phyloP scores from a whole-genome alignment of 1,140 invertebrate genomes.

The Pseudomyrmex concolor region DNA sequence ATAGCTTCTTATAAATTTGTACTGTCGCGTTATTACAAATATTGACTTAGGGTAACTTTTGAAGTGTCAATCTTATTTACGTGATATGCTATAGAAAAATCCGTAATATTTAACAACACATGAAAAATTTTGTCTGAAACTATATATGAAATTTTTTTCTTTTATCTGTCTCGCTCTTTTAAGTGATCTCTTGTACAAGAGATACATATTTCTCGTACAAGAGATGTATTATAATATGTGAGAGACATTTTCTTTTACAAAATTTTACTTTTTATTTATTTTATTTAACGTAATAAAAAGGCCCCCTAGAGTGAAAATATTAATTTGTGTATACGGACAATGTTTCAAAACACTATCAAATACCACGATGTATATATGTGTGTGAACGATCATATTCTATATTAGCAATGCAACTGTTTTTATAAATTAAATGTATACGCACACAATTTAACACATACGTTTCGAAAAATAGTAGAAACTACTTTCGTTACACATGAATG shows the following conservation, averaged over 20 bases:
- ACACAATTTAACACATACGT: constrained; percentile 10
- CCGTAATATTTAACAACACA: not conserved
- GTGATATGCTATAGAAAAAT: constrained; percentile 22
- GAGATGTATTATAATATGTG: not conserved
- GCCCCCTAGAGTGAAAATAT: constrained; percentile 31
- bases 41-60: constrained; percentile 68
- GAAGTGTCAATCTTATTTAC: constrained; percentile 50
- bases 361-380: not conserved
- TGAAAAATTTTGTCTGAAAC: not conserved
- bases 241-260: not conserved
- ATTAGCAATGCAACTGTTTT: constrained; percentile 3
- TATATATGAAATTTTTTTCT: not conserved
- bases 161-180: not conserved
- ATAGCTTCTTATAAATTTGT: constrained; percentile 69
- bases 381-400: not conserved
- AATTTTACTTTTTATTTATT: not conserved
- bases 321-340: constrained; percentile 14
- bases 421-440: constrained; percentile 11
- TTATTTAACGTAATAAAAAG: constrained; percentile 28
- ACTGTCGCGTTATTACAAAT: constrained; percentile 67
- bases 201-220: not conserved
- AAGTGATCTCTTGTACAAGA: not conserved
- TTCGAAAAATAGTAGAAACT: not conserved
- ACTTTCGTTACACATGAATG: constrained; percentile 1
- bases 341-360: constrained; percentile 25